Conservation (phyloP, 2,888 invertebrate genomes). For the Ametastegia equiseti region DNA sequence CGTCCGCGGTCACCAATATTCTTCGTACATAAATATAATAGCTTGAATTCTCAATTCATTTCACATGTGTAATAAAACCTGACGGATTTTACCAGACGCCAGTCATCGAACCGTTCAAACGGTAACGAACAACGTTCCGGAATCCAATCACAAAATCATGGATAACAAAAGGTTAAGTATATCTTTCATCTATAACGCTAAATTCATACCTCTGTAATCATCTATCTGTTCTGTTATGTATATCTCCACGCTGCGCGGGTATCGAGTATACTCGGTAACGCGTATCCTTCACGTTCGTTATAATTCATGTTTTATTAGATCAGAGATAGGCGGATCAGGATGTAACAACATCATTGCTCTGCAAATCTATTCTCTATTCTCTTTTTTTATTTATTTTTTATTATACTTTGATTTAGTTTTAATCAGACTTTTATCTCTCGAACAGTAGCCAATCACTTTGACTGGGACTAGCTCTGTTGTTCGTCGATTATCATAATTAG, state of each 20-base stretch:
- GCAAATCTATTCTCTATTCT: too few species aligned
- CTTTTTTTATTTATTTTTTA: too few species aligned
- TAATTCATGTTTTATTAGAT: too few species aligned
- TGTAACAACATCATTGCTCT: too few species aligned
- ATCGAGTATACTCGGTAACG: not conserved
- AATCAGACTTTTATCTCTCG: too few species aligned
- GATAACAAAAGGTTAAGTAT: slow-evolving; percentile 44
- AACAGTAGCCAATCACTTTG: too few species aligned
- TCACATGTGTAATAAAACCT: not conserved
- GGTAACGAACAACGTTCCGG: not conserved
- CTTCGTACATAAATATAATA: not conserved
- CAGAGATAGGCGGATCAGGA: too few species aligned
- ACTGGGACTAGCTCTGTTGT: too few species aligned
- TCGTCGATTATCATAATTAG: too few species aligned
- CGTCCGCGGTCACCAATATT: not conserved
- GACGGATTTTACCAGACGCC: not conserved
- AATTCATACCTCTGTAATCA: not conserved
- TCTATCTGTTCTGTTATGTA: not conserved
- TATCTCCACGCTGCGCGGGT: not conserved
- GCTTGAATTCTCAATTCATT: not conserved
- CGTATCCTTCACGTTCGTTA: not conserved
- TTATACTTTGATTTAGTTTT: too few species aligned
- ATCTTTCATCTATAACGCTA: not conserved
- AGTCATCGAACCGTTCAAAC: not conserved
- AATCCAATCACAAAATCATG: slow-evolving; percentile 12